phyloP scores from a whole-genome alignment of 2,113 vertebrate genomes.

The Periophthalmus modestus region DNA sequence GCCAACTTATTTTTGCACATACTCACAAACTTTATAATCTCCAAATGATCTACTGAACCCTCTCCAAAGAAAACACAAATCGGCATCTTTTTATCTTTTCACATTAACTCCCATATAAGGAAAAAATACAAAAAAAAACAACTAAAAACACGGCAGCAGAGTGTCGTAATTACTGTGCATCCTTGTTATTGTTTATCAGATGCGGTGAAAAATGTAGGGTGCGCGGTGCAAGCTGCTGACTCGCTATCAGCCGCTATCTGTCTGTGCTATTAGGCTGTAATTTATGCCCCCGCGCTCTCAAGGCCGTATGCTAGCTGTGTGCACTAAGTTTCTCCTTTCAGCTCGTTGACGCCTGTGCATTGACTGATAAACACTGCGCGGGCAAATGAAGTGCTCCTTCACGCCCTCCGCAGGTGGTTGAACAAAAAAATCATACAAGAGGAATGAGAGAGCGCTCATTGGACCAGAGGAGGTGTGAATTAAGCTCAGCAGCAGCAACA shows the following conservation, averaged over 20 bases:
- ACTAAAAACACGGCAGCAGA: constrained; percentile 20
- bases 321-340: constrained; percentile 51
- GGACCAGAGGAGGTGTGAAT: constrained; percentile 43
- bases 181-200: constrained; percentile 63
- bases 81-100: constrained; percentile 36
- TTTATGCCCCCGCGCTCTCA: constrained; percentile 55
- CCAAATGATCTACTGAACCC: constrained; percentile 32
- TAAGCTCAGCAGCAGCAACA: constrained; percentile 13
- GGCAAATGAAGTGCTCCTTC: constrained; percentile 43
- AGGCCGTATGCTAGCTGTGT: constrained; percentile 27
- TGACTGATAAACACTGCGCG: constrained; percentile 49
- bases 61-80: constrained; percentile 28
- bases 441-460: constrained; percentile 13
- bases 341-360: constrained; percentile 45
- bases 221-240: constrained; percentile 41
- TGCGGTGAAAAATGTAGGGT: constrained; percentile 37
- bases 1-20: background rate
- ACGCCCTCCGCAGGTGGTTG: constrained; percentile 60
- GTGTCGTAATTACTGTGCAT: constrained; percentile 50
- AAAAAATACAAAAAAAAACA: constrained; percentile 27
- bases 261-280: constrained; percentile 53
- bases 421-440: constrained; percentile 28
- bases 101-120: constrained; percentile 36
- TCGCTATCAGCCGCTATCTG: constrained; percentile 51
- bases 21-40: constrained; percentile 26